Percentiles rank a stretch among this genome's conserved stretches.
These are phyloP conservation scores for Perithous albicinctus DNA, from an alignment of 2,888 invertebrate genomes.

Conservation along the genomic window DNA sequence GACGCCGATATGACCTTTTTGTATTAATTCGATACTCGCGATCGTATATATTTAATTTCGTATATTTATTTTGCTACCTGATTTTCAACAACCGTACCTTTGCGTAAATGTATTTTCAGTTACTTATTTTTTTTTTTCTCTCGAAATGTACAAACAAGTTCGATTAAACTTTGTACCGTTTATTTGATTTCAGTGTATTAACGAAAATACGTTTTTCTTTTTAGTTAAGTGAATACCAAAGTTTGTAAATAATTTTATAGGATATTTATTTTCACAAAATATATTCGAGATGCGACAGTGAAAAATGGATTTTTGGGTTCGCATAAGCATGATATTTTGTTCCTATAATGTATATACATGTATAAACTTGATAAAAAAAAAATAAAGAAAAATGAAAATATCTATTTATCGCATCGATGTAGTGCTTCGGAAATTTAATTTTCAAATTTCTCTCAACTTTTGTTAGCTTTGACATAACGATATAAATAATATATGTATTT, in stretches of 20 bases:
- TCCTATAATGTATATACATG: slow-evolving; percentile 53
- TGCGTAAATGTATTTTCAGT: too few relatives aligned
- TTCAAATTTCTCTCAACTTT: too few relatives aligned
- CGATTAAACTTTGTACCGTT: slow-evolving; percentile 4
- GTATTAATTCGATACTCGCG: slow-evolving; percentile 17
- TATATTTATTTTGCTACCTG: background rate
- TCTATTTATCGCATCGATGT: slow-evolving; percentile 7
- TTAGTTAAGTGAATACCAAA: too few relatives aligned
- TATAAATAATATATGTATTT: too few relatives aligned
- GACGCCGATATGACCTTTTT: slow-evolving; percentile 46
- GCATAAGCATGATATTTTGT: slow-evolving; percentile 47
- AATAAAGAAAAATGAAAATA: slow-evolving; percentile 26
- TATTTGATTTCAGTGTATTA: slow-evolving; percentile 23
- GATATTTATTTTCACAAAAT: slow-evolving; percentile 64
- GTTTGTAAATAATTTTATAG: slow-evolving; percentile 59
- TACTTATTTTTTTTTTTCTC: slow-evolving; percentile 4
- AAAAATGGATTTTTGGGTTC: too few relatives aligned
- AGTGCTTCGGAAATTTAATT: slow-evolving; percentile 19
- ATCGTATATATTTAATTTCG: slow-evolving; percentile 4
- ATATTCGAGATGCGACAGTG: too few relatives aligned
- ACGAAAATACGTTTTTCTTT: too few relatives aligned
- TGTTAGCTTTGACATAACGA: too few relatives aligned
- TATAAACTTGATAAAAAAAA: slow-evolving; percentile 53
- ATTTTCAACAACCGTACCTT: slow-evolving; percentile 15
- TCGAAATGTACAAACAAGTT: slow-evolving; percentile 19